phyloP scores from a whole-genome alignment of 2,113 vertebrate genomes.

The Apteryx owenii region DNA sequence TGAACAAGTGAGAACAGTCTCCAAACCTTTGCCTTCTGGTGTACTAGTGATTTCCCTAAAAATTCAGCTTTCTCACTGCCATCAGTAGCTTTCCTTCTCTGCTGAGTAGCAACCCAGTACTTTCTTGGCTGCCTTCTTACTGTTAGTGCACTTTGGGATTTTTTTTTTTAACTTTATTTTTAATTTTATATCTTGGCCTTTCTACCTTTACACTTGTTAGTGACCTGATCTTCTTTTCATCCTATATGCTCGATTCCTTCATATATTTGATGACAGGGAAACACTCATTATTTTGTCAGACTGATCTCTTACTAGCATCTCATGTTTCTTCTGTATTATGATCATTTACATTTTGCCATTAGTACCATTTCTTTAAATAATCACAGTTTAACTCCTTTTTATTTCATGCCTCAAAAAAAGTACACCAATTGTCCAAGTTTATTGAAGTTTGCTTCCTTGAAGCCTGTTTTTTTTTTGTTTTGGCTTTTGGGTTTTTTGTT shows the following conservation, averaged over 20 bases:
- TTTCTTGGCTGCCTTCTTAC: not conserved
- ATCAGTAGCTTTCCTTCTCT: not conserved
- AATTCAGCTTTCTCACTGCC: not conserved
- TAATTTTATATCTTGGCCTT: not conserved
- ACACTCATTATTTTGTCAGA: not conserved
- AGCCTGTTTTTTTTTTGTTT: not conserved
- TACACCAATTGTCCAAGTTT: not conserved
- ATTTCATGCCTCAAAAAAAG: not conserved
- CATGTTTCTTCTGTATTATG: not conserved
- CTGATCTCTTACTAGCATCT: not conserved
- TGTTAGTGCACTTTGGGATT: not conserved
- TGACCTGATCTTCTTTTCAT: not conserved
- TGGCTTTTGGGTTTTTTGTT: not conserved
- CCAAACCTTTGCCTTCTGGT: not conserved
- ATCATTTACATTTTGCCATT: not conserved
- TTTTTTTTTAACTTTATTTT: not conserved
- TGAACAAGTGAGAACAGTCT: not conserved
- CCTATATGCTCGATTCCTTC: not conserved
- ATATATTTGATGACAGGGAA: not conserved
- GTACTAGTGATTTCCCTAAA: not conserved
- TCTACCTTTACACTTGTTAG: not conserved
- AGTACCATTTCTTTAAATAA: not conserved
- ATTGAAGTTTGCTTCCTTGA: not conserved
- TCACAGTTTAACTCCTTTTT: not conserved
- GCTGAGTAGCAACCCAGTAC: not conserved